These are phyloP conservation scores for Oasisia sp. DNA, from an alignment of 2,888 invertebrate species.

Conservation along the genomic window DNA sequence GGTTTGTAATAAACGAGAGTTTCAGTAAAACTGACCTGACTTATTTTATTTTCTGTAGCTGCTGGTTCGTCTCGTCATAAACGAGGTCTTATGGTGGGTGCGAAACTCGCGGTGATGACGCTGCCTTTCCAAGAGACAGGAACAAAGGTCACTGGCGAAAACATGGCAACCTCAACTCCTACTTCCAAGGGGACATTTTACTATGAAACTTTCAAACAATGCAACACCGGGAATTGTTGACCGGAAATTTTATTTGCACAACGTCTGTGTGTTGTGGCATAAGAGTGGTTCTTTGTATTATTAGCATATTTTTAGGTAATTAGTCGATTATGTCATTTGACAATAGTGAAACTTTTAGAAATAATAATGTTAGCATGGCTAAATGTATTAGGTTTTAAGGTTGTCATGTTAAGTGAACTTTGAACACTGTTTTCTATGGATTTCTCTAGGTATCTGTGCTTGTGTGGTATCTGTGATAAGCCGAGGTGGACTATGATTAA, in stretches of 20 bases:
- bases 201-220: not conserved
- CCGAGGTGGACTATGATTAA: not conserved
- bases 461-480: not conserved
- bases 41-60: not conserved
- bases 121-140: not conserved
- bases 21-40: not conserved
- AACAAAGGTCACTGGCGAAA: not conserved
- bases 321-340: not conserved
- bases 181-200: constrained; percentile 14
- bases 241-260: not conserved
- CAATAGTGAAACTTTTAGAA: not conserved
- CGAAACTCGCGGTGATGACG: not conserved
- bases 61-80: not conserved
- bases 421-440: not conserved
- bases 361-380: not conserved
- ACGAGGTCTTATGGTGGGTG: not conserved
- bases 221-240: not conserved
- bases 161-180: not conserved
- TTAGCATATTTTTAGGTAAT: not conserved
- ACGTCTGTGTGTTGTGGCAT: not conserved
- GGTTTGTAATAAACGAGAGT: not conserved
- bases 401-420: not conserved
- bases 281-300: not conserved
- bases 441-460: not conserved
- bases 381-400: not conserved